phyloP scores from a whole-genome alignment of 1,140 invertebrate species.

The Pseudachorutes palmiensis region DNA sequence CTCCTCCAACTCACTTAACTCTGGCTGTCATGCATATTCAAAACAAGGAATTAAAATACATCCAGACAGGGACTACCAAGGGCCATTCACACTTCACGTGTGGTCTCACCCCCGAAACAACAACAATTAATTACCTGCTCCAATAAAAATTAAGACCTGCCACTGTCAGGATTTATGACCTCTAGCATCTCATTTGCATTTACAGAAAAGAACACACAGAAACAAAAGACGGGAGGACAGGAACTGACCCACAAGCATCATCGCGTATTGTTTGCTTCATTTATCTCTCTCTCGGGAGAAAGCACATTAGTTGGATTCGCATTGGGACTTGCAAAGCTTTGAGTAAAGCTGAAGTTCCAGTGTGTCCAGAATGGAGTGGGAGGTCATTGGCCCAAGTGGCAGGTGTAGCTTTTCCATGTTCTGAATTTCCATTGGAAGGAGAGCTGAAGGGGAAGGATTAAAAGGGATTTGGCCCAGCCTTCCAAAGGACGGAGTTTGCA shows the following conservation, averaged over 20 bases:
- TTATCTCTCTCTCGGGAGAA: no score
- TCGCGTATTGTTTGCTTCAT: no score
- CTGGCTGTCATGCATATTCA: slow-evolving; percentile 6
- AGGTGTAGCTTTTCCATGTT: no score
- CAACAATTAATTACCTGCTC: slow-evolving; percentile 4
- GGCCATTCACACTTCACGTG: slow-evolving; percentile 12
- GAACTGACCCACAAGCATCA: no score
- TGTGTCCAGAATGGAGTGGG: no score
- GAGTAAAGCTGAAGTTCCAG: no score
- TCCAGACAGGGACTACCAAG: background rate
- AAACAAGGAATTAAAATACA: background rate
- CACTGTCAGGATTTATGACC: background rate
- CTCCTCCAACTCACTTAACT: background rate
- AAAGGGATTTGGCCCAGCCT: background rate
- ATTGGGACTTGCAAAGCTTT: no score
- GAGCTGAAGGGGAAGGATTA: slow-evolving; percentile 5
- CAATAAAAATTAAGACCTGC: slow-evolving; percentile 13
- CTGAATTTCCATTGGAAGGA: no score
- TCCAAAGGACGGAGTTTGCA: background rate
- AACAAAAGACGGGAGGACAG: no score
- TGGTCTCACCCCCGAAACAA: slow-evolving; percentile 1
- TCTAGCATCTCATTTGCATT: background rate
- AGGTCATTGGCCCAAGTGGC: no score
- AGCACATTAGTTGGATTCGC: no score
- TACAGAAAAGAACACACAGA: background rate